Conservation (phyloP, 2,888 invertebrate genomes). For the Polietes domitor region DNA sequence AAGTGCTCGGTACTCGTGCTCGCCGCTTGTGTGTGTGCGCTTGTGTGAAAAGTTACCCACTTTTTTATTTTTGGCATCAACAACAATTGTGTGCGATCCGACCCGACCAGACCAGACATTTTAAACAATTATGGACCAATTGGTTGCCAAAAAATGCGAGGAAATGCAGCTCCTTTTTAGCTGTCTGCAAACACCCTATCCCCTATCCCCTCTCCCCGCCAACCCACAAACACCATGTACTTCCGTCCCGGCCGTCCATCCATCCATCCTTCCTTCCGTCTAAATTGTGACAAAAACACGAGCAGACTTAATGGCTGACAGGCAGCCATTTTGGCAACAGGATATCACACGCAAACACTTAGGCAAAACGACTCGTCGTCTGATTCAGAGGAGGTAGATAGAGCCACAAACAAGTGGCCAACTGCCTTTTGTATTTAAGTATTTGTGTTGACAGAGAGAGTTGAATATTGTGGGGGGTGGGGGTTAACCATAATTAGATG, state of each 20-base stretch:
- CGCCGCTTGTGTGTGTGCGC: background rate
- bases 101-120: conserved; percentile 63
- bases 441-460: background rate
- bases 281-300: background rate
- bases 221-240: background rate
- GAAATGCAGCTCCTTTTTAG: background rate
- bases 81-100: conserved; percentile 38
- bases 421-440: background rate
- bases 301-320: conserved; percentile 21
- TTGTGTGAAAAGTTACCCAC: conserved; percentile 23
- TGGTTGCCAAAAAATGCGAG: conserved; percentile 47
- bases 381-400: too few relatives aligned
- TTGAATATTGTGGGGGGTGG: background rate
- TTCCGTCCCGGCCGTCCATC: too few relatives aligned
- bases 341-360: conserved; percentile 38
- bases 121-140: conserved; percentile 50
- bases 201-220: background rate
- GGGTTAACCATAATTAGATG: conserved; percentile 19
- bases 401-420: background rate
- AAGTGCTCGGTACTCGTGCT: background rate
- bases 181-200: too few relatives aligned
- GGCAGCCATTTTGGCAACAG: conserved; percentile 33
- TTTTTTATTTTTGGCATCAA: background rate
- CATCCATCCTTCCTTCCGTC: background rate
- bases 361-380: background rate